phyloP scores from a whole-genome alignment of 1,140 invertebrate genomes.

The Apis mellifera region DNA sequence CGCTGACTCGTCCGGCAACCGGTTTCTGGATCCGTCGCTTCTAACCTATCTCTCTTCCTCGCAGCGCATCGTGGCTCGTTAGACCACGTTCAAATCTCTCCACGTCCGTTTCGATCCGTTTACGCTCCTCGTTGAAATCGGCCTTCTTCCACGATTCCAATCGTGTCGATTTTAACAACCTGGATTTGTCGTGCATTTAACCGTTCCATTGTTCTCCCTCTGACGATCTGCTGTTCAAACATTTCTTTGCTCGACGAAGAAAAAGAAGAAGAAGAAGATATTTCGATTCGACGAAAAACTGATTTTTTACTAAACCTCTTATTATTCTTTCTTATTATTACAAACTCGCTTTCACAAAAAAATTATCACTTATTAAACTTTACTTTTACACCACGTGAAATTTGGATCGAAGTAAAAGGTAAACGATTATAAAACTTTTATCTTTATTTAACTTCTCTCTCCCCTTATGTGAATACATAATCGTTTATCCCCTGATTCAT shows the following conservation, averaged over 20 bases:
- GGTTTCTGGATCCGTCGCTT: not conserved
- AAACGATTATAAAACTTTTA: too few relatives aligned
- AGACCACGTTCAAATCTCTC: not conserved
- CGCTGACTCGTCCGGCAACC: conserved; percentile 22
- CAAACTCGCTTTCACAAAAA: too few relatives aligned
- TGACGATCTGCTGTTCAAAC: not conserved
- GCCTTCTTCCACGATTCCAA: not conserved
- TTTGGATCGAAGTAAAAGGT: too few relatives aligned
- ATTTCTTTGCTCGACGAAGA: not conserved
- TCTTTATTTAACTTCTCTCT: too few relatives aligned
- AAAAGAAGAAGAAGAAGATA: accelerated
- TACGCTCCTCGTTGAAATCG: not conserved
- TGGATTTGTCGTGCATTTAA: not conserved
- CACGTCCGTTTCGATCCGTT: not conserved
- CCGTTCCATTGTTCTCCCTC: not conserved
- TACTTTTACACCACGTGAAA: too few relatives aligned
- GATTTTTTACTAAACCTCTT: not conserved
- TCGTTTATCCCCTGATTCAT: too few relatives aligned
- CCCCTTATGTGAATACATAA: too few relatives aligned
- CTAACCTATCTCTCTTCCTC: not conserved
- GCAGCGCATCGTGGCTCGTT: not conserved
- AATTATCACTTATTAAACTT: too few relatives aligned
- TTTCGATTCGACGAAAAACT: too few relatives aligned
- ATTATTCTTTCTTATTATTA: too few relatives aligned
- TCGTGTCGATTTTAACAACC: not conserved